Evolutionary conservation across 2,888 invertebrate genomes (phyloP).

Genomic region (Hemistola chrysoprasaria): DNA sequence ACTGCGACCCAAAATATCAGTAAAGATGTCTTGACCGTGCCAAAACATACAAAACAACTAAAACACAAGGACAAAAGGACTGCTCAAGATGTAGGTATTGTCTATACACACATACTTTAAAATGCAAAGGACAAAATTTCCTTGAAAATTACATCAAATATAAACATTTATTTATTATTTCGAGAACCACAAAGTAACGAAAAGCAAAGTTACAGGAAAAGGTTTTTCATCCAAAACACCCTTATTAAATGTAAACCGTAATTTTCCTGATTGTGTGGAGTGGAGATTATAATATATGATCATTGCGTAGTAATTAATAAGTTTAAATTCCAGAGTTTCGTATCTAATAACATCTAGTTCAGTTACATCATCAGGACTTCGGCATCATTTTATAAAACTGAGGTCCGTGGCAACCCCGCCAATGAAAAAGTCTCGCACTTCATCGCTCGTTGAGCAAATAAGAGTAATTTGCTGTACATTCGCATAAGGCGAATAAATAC

Average conservation of each 20-base stretch:
- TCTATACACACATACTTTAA: conserved; percentile 19
- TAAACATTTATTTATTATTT: conserved; percentile 13
- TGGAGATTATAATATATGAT: too few species aligned
- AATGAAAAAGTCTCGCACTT: conserved; percentile 37
- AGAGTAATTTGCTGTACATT: conserved; percentile 49
- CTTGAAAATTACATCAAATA: conserved; percentile 14
- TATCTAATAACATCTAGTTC: too few species aligned
- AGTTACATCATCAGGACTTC: conserved; percentile 2
- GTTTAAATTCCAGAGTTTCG: too few species aligned
- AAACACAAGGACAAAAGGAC: conserved; percentile 49
- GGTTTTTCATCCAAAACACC: too few species aligned
- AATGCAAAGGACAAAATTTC: conserved; percentile 11
- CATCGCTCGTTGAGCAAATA: conserved; percentile 42
- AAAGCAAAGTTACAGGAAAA: too few species aligned
- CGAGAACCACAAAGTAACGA: neutral
- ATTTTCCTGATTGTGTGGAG: too few species aligned
- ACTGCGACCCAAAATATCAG: conserved; percentile 49
- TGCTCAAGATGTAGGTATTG: conserved; percentile 25
- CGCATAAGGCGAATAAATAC: conserved; percentile 45
- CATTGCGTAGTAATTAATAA: too few species aligned
- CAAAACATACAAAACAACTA: conserved; percentile 52
- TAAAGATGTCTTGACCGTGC: too few species aligned
- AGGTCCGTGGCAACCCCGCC: conserved; percentile 16
- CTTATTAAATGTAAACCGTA: too few species aligned
- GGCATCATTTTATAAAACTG: conserved; percentile 17